Percentiles rank a stretch among this genome's conserved stretches.
Evolutionary conservation across 2,113 vertebrate species (phyloP).

Genomic region (Progne subis): DNA sequence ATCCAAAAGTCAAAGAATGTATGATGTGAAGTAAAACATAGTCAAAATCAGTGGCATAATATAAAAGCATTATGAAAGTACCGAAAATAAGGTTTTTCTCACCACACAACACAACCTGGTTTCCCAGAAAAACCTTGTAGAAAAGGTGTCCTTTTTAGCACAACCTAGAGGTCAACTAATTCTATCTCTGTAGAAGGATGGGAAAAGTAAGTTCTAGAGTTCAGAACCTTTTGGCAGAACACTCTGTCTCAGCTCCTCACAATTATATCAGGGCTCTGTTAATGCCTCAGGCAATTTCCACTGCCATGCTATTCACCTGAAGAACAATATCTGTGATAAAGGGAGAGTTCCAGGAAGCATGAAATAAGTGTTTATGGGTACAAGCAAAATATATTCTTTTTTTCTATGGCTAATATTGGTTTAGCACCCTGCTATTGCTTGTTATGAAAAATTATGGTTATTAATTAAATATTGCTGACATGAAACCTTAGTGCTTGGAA

Average conservation of each 20-base stretch:
- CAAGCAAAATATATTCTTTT: neutral
- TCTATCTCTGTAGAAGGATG: neutral
- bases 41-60: neutral
- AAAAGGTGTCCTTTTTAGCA: neutral
- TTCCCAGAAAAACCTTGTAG: neutral
- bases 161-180: conserved; percentile 13
- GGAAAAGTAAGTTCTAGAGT: conserved; percentile 5
- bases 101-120: neutral
- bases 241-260: neutral
- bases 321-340: neutral
- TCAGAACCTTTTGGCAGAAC: conserved; percentile 25
- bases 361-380: neutral
- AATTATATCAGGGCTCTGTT: neutral
- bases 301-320: neutral
- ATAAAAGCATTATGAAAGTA: neutral
- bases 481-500: neutral
- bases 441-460: neutral
- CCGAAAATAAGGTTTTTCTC: neutral
- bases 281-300: neutral
- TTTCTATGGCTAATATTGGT: neutral
- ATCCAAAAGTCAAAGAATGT: neutral
- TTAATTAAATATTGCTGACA: neutral
- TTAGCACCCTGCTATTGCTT: neutral
- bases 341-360: neutral
- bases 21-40: accelerated